Evolutionary conservation across 2,113 vertebrate species (phyloP), one percentile per base, ranked within the genome.

Genomic region (Aspidoscelis tigris): DNA sequence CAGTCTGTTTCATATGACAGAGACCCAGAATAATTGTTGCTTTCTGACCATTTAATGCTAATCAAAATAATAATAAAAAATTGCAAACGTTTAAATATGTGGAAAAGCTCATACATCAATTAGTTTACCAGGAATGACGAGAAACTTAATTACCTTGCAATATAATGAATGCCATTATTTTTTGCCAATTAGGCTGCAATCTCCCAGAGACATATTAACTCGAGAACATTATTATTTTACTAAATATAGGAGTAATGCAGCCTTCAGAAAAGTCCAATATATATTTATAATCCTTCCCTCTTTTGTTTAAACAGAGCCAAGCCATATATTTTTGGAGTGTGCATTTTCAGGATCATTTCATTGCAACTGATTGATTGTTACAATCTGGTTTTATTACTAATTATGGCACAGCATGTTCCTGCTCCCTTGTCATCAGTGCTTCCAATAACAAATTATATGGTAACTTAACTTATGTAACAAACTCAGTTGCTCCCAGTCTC

Each of bases 131-230:
- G 12, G 5, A 55, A 53, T 81, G 66, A 81, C 79, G 58, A 71
- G 69, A 72, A 72, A 81, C 53, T 16, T 24, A 81, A 72, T 81
- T 73, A 72, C 33, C 22, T 72, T 73, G 72, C 61, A 53, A 58
- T 81, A 72, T 73, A 53, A 81, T 20, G 33, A 72, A 81, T 81
- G 69, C 6, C 53, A 43, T 18, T 61, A 21, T 71, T 64, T n/a
- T 58, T 72, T 81, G 69, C 53, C 39, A 72, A 61, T 72, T 61
- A 26, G 33, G 50, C 21, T 72, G 58, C 53, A 81, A 55, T 81
- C 50, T 72, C 33, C 21, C 69, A 81, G 69, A 69, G 66, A 70
- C 79, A 64, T 65, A 44, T 64, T 26, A 72, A 43, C 16, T 26
- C 53, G 22, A 81, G 47, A 81, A 41, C 39, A 18, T 43, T 41